These are phyloP conservation scores for Chauna torquata DNA, from an alignment of 2,113 vertebrate species.

Conservation along the genomic window DNA sequence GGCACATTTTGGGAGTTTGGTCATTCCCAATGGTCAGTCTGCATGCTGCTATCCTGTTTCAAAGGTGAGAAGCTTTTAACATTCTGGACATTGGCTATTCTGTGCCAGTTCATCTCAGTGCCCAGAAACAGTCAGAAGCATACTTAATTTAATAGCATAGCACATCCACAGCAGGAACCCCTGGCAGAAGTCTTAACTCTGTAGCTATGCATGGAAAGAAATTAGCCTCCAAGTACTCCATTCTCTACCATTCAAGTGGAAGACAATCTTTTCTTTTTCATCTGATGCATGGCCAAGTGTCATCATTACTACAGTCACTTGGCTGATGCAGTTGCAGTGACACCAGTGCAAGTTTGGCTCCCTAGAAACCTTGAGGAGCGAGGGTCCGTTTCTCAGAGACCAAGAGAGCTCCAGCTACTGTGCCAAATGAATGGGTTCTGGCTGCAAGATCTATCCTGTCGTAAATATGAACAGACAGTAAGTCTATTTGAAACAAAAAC, in stretches of 20 bases:
- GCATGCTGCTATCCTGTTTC: background rate
- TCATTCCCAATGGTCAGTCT: background rate
- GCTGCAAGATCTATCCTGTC: background rate
- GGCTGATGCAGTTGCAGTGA: background rate
- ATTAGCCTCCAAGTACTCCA: background rate
- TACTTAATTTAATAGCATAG: background rate
- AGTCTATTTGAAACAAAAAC: background rate
- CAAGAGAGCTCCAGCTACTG: background rate
- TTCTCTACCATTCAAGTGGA: background rate
- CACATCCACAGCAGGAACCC: background rate
- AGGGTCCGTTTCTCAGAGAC: background rate
- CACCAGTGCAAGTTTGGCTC: background rate
- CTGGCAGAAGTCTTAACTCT: background rate
- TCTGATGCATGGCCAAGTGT: background rate
- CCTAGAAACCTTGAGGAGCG: background rate
- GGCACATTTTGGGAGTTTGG: background rate
- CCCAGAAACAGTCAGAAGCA: background rate
- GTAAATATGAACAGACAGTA: background rate
- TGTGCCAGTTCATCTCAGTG: background rate
- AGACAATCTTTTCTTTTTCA: background rate
- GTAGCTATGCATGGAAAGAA: background rate
- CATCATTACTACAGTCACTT: background rate
- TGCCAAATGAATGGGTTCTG: background rate
- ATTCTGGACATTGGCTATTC: background rate
- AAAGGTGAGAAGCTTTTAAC: background rate